phyloP scores from a whole-genome alignment of 2,888 invertebrate species.

The Carpatolechia fugitivella region DNA sequence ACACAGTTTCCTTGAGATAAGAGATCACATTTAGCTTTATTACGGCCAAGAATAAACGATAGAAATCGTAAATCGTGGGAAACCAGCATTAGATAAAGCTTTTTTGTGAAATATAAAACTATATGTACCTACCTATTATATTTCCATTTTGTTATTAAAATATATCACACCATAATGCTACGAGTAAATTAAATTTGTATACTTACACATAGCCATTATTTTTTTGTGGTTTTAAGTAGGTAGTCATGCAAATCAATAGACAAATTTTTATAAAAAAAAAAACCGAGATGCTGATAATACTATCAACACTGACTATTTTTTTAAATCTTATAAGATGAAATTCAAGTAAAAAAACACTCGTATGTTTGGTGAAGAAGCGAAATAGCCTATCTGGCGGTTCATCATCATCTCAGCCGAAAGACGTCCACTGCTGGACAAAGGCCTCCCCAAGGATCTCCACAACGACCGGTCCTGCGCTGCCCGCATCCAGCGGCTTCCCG shows the following conservation, averaged over 20 bases:
- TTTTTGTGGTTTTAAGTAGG: background rate
- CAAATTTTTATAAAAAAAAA: too few relatives aligned
- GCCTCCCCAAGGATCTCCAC: too few relatives aligned
- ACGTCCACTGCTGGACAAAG: too few relatives aligned
- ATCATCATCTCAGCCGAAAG: too few relatives aligned
- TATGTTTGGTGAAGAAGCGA: conserved; percentile 34
- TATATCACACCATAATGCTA: background rate
- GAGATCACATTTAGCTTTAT: conserved; percentile 5
- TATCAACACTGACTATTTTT: too few relatives aligned
- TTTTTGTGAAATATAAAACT: background rate
- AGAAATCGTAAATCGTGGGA: conserved; percentile 4
- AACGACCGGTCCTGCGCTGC: too few relatives aligned
- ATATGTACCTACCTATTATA: too few relatives aligned
- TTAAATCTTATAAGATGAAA: too few relatives aligned
- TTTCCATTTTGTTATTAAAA: background rate
- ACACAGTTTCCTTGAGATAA: conserved; percentile 6
- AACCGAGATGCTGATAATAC: too few relatives aligned
- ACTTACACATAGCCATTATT: too few relatives aligned
- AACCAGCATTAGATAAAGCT: background rate
- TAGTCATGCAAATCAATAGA: too few relatives aligned
- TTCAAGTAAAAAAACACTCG: background rate
- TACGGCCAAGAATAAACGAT: conserved; percentile 1
- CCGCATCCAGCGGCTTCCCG: too few relatives aligned
- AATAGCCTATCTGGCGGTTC: conserved; percentile 54
- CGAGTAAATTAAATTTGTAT: background rate